These are phyloP conservation scores for Arctocebus calabarensis DNA, from an alignment of 2,797 vertebrate genomes.

Conservation along the genomic window DNA sequence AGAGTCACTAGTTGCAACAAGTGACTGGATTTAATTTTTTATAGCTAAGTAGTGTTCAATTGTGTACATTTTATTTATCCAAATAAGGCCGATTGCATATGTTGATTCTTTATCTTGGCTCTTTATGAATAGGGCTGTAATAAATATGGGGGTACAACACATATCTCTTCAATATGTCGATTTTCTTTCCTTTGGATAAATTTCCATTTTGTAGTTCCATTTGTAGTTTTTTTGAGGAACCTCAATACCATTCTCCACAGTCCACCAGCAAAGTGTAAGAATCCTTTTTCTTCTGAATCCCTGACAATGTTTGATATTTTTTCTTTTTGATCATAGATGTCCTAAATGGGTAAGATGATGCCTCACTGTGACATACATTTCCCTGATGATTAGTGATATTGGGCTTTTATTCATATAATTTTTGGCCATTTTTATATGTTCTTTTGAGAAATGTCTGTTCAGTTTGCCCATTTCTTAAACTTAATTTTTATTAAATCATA, in stretches of 20 bases:
- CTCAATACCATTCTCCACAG: neutral
- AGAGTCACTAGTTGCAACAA: neutral
- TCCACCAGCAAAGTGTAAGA: neutral
- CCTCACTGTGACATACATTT: neutral
- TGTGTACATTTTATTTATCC: neutral
- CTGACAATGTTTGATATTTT: neutral
- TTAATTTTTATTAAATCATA: no score
- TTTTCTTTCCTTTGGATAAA: neutral
- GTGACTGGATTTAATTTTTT: neutral
- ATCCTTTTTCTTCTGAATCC: neutral
- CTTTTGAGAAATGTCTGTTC: neutral
- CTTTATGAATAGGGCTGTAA: neutral
- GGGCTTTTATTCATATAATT: neutral
- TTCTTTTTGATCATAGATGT: neutral
- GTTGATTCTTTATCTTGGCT: neutral
- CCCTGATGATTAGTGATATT: neutral
- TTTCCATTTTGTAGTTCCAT: neutral
- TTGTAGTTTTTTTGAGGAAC: neutral
- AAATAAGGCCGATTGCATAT: no score
- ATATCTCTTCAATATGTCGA: neutral
- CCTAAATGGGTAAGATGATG: neutral
- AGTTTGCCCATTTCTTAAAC: neutral
- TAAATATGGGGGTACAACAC: neutral
- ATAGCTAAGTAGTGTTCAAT: neutral
- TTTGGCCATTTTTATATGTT: neutral